These are phyloP conservation scores for Brassicogethes aeneus DNA, from an alignment of 2,888 invertebrate species.

Conservation along the genomic window DNA sequence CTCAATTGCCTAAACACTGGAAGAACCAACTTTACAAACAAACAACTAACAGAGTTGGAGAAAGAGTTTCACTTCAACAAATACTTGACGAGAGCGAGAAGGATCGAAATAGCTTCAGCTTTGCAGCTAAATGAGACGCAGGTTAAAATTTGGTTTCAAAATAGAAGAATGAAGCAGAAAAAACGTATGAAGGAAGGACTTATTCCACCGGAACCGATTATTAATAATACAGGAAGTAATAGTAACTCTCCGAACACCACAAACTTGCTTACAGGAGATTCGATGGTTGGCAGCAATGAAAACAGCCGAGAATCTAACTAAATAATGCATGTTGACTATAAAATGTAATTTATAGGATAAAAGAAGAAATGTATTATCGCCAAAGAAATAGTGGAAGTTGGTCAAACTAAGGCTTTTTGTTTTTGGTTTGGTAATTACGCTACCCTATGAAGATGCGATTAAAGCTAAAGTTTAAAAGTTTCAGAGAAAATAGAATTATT, in stretches of 20 bases:
- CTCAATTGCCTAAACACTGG: slow-evolving; percentile 65
- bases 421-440: too few relatives aligned
- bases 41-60: slow-evolving; percentile 97
- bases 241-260: slow-evolving; percentile 43
- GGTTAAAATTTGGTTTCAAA: slow-evolving; percentile 97
- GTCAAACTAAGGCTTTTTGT: too few relatives aligned
- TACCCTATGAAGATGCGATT: too few relatives aligned
- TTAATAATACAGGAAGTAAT: slow-evolving; percentile 27
- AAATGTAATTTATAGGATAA: not conserved
- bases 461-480: too few relatives aligned
- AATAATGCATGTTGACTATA: not conserved
- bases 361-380: slow-evolving; percentile 13
- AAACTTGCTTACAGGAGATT: slow-evolving; percentile 19
- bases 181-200: slow-evolving; percentile 92
- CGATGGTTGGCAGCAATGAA: slow-evolving; percentile 51
- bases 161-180: slow-evolving; percentile 97
- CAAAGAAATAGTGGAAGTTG: slow-evolving; percentile 19
- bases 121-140: slow-evolving; percentile 96
- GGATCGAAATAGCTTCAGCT: slow-evolving; percentile 96
- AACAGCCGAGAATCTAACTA: slow-evolving; percentile 63
- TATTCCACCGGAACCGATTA: slow-evolving; percentile 47
- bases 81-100: slow-evolving; percentile 90
- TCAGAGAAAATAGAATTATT: too few relatives aligned
- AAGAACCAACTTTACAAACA: slow-evolving; percentile 98
- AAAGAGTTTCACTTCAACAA: slow-evolving; percentile 99